Base-by-base conservation (phyloP, 2,888 invertebrate genomes). In the Villa cingulata region DNA sequence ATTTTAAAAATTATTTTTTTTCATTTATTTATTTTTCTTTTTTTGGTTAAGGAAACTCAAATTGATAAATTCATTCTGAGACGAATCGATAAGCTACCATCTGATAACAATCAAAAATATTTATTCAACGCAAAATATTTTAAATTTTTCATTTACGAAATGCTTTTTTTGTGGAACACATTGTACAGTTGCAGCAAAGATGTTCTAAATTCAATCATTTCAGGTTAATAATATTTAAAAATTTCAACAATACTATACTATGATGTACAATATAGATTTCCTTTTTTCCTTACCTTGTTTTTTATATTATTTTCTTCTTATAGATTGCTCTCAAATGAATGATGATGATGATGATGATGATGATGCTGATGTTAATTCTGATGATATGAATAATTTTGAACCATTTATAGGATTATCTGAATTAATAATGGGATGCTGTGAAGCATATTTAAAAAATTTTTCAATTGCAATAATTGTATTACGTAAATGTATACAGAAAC, bases 101-200 rank as follows among this genome's bases (percentile, higher is more conserved):
- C 50, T 14, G 50, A 51, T 14, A 56, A 59, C 12, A 55, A 60
- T n/a, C 48, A 54, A 6, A 51, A 60, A 7, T 52, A 55, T 16
- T 55, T 54, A 32, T 56, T 59, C 32, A 53, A 56, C n/a, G 37
- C 54, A 5, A 50, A 62, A 7, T 74, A 73, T 59, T 80, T 77
- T 65, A 72, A 72, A 52, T 62, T 81, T 48, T 68, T 80, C 43
- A 71, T 75, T 18, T 76, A 77, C 57, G 82, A 83, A 62, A 68
- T 81, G 61, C 67, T 83, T 34, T 82, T 79, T 57, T 64, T 82
- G 41, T 82, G 82, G 81, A 80, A 80, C 57, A 75, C 80, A 14
- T 62, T 82, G 54, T 73, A 78, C 20, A 77, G 72, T 53, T 80
- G 72, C 63, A 73, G 60, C 37, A 45, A 48, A 0, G 64, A 67